A percentile compares a stretch with the other conserved stretches of the same genome.
phyloP scores from a whole-genome alignment of 2,113 vertebrate genomes.

The Stigmatopora argus region DNA sequence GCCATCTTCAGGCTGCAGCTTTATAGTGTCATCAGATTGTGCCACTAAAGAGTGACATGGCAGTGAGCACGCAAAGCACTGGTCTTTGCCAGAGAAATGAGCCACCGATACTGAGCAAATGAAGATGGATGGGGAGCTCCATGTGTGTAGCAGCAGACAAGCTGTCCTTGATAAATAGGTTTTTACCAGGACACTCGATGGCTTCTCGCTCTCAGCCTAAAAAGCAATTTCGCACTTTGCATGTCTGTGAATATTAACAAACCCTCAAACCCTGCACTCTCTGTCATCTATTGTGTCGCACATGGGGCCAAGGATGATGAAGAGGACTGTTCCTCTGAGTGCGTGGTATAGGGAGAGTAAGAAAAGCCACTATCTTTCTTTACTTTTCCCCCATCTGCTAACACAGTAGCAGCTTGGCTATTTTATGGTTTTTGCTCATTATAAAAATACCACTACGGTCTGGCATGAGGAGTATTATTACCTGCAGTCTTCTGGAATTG shows the following conservation, averaged over 20 bases:
- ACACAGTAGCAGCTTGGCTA: conserved; percentile 46
- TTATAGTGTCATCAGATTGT: neutral
- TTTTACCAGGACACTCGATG: conserved; percentile 64
- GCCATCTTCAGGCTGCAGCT: neutral
- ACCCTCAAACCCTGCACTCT: conserved; percentile 57
- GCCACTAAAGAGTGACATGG: neutral
- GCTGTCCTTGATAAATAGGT: conserved; percentile 64
- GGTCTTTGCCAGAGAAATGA: conserved; percentile 53
- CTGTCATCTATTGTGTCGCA: conserved; percentile 62
- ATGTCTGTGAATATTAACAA: conserved; percentile 72
- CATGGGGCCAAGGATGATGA: conserved; percentile 53
- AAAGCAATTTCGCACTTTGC: conserved; percentile 70
- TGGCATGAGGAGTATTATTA: neutral
- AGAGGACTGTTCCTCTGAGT: conserved; percentile 48
- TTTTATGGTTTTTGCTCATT: conserved; percentile 14
- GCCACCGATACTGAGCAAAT: conserved; percentile 61
- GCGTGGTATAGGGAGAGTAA: conserved; percentile 36
- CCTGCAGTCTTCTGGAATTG: neutral
- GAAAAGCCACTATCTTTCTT: conserved; percentile 23
- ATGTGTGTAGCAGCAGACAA: conserved; percentile 58
- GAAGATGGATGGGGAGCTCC: conserved; percentile 61
- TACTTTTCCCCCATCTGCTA: conserved; percentile 45
- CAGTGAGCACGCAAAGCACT: conserved; percentile 26
- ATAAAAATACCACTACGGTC: conserved; percentile 22
- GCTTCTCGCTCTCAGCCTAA: conserved; percentile 56